Evolutionary conservation across 1,140 invertebrate genomes (phyloP), one percentile per base, ranked within the genome.

Genomic region (Onthophagus taurus): DNA sequence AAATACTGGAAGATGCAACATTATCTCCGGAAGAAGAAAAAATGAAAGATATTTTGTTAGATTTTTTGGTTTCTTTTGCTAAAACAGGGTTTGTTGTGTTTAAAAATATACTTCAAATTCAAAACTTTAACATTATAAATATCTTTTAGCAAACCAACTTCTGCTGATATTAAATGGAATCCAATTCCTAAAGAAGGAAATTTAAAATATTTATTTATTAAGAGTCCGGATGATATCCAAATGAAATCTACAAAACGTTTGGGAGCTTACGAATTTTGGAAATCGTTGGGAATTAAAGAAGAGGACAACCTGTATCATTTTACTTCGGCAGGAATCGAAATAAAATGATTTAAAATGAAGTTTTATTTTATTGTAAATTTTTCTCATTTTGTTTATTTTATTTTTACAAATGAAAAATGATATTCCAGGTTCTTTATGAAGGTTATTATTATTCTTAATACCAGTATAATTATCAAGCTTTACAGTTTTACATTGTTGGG

Each of bases 31-130:
- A 34, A 14, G 31, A 17, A 6, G 14, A 9, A 2, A 34, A 17
- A 34, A 34, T 34, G 31, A 34, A 34, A 18, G 14, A 34, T 14
- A 34, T 34, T 11, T 11, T 34, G 1, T 18, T 34, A 7, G 31
- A 34, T 34, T 18, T 34, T 16, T 2, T 34, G 31, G 31, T 34
- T 11, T 17, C 31, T n/a, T 34, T 34, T 14, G 31, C 31, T 4
- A 34, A 11, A 16, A 34, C 31, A 9, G 31, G 31, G 31, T 34
- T 34, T 1, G 31, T 33, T n/a, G n/a, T n/a, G n/a, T n/a, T n/a
- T n/a, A n/a, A n/a, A 13, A 31, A 31, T 26, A 26, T 26, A 26
- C n/a, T 7, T 26, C 7, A 26, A 26, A 26, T 7, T 7, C 2
- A 4, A 31, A 26, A 26, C 24, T 26, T 13, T 36, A 16, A 4